Evolutionary conservation across 2,113 vertebrate species (phyloP), one percentile per base, ranked within the genome.

Genomic region (Colinus virginianus): DNA sequence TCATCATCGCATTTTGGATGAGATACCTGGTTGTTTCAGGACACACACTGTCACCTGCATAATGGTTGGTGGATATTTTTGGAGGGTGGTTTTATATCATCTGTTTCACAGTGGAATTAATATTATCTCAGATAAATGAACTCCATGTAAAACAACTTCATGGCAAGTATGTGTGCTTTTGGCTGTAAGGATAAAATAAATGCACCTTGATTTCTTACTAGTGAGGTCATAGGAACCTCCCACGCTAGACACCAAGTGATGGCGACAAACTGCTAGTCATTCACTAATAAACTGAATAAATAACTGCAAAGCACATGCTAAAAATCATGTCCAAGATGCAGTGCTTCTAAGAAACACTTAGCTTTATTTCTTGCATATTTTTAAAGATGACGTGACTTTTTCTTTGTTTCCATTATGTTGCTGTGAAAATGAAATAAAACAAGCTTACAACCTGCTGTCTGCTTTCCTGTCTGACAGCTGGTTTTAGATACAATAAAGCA

Each of bases 351-450:
- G 94, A 96, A 93, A 77, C 3, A n/a, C 42, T 90, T 83, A 0
- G 70, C 9, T 14, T 14, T n/a, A 20, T 48, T 63, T 91, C 88
- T 67, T 49, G 7, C 28, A 23, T 86, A 70, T 78, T 91, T 89
- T 90, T 28, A 77, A 88, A 64, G 32, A 61, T 94, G 28, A 84
- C 32, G 55, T 84, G 72, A 87, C 92, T 93, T 94, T 42, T 61
- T 66, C 38, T 79, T 59, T 79, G 23, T 80, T 92, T 83, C 45
- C 46, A 8, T 63, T 79, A 70, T 74, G 71, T 77, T 59, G 32
- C 56, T 80, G 56, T 69, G 78, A 91, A 95, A 91, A 87, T 34
- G 17, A 91, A 92, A 90, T 28, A 36, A 87, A 91, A 89, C 49
- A 74, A 88, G 16, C 51, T 75, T 70, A 68, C 22, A 91, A 45